Percentiles rank a stretch among this genome's conserved stretches.
These are phyloP conservation scores for Poecilobothrus nobilitatus DNA, from an alignment of 2,888 invertebrate species.

Conservation along the genomic window DNA sequence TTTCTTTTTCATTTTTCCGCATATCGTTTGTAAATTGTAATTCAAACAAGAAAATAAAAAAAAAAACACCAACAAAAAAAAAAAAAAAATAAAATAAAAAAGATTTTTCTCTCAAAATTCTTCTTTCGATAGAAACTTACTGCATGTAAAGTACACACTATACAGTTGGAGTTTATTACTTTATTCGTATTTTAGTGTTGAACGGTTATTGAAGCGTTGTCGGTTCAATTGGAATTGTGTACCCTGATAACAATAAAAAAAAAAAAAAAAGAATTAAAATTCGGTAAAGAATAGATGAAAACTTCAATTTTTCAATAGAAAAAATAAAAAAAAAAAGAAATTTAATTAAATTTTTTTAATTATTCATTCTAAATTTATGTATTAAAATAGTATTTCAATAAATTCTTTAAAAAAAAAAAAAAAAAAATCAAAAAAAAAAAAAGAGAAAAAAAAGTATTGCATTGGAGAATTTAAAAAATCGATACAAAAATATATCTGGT, in stretches of 20 bases:
- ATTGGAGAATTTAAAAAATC: background rate
- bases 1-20: background rate
- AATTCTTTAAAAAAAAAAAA: background rate
- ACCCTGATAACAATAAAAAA: background rate
- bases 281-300: too few relatives aligned
- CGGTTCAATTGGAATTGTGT: background rate
- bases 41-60: too few relatives aligned
- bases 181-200: background rate
- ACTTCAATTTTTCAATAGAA: background rate
- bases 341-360: background rate
- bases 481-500: slow-evolving; percentile 3
- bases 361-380: background rate
- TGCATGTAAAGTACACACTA: background rate
- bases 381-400: background rate
- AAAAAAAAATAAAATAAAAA: background rate
- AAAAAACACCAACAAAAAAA: too few relatives aligned
- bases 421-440: background rate
- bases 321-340: background rate
- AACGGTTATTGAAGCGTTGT: background rate
- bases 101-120: background rate
- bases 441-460: background rate
- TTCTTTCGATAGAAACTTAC: background rate
- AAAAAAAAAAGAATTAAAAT: background rate
- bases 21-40: background rate
- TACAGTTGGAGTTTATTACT: background rate